A percentile compares a stretch with the other conserved stretches of the same genome.
Evolutionary conservation across 2,888 invertebrate species (phyloP).

Genomic region (Tachina grossa): DNA sequence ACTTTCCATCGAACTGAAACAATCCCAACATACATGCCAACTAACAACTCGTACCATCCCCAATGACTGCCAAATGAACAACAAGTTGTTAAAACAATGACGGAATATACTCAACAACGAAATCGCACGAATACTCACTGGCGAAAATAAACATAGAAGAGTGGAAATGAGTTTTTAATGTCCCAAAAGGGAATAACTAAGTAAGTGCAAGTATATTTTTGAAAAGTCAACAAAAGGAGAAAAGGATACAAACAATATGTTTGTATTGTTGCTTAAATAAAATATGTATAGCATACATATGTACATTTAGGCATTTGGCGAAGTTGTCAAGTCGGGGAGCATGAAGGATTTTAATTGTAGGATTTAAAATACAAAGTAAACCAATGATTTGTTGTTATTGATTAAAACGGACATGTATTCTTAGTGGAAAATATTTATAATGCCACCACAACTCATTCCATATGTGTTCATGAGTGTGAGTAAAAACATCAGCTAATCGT

Average conservation of each 20-base stretch:
- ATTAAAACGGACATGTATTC: slow-evolving; percentile 77
- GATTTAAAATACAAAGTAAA: slow-evolving; percentile 78
- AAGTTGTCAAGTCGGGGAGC: not conserved
- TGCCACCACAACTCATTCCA: slow-evolving; percentile 3
- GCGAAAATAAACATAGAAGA: slow-evolving; percentile 28
- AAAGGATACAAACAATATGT: slow-evolving; percentile 46
- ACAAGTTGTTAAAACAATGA: slow-evolving; percentile 66
- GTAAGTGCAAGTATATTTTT: slow-evolving; percentile 43
- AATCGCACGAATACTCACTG: slow-evolving; percentile 24
- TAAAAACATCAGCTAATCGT: slow-evolving; percentile 61
- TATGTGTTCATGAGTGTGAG: slow-evolving; percentile 40
- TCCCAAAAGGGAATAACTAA: slow-evolving; percentile 80
- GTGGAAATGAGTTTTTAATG: slow-evolving; percentile 81
- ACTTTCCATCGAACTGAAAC: slow-evolving; percentile 75
- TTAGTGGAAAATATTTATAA: slow-evolving; percentile 30
- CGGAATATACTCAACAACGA: slow-evolving; percentile 45
- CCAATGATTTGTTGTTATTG: slow-evolving; percentile 81
- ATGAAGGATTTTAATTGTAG: slow-evolving; percentile 66
- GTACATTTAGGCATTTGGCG: slow-evolving; percentile 30
- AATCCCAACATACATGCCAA: no score
- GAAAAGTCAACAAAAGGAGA: slow-evolving; percentile 65
- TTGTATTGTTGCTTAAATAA: slow-evolving; percentile 24
- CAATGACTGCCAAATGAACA: slow-evolving; percentile 52
- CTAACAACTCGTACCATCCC: slow-evolving; percentile 26
- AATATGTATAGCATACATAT: slow-evolving; percentile 24